phyloP scores from a whole-genome alignment of 2,888 invertebrate species.

The Dolichopus griseipennis region DNA sequence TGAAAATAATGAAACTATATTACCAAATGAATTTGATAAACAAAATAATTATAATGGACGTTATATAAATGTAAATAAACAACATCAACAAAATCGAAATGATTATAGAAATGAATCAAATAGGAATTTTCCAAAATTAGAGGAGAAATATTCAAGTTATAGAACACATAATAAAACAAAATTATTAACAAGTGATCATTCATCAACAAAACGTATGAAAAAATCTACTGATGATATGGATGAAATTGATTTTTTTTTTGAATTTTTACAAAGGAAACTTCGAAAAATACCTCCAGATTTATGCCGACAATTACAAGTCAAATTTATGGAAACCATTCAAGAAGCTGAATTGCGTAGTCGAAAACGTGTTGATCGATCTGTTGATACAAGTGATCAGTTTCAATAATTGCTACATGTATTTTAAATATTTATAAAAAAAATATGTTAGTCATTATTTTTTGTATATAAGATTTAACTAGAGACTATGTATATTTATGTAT shows the following conservation, averaged over 20 bases:
- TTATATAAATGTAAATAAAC: background rate
- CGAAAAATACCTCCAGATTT: background rate
- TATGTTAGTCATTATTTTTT: too few species aligned
- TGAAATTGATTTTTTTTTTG: conserved; percentile 9
- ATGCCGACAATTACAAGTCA: background rate
- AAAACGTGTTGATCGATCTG: background rate
- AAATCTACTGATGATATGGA: background rate
- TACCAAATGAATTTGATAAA: background rate
- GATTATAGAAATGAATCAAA: too few species aligned
- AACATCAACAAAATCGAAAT: background rate
- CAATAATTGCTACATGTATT: background rate
- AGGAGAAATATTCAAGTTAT: background rate
- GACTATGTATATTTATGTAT: too few species aligned
- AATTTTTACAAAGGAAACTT: background rate
- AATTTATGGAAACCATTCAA: background rate
- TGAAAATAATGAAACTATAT: background rate
- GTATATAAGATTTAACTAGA: too few species aligned
- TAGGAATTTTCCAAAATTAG: background rate
- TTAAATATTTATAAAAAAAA: too few species aligned
- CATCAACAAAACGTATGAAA: background rate
- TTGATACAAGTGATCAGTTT: background rate
- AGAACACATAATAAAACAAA: background rate
- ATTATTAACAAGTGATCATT: background rate
- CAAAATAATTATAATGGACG: background rate
- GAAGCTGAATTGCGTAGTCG: background rate